Percentiles rank a stretch among this genome's conserved stretches.
phyloP scores from a whole-genome alignment of 2,797 vertebrate species.

The Gephyroberyx darwinii region DNA sequence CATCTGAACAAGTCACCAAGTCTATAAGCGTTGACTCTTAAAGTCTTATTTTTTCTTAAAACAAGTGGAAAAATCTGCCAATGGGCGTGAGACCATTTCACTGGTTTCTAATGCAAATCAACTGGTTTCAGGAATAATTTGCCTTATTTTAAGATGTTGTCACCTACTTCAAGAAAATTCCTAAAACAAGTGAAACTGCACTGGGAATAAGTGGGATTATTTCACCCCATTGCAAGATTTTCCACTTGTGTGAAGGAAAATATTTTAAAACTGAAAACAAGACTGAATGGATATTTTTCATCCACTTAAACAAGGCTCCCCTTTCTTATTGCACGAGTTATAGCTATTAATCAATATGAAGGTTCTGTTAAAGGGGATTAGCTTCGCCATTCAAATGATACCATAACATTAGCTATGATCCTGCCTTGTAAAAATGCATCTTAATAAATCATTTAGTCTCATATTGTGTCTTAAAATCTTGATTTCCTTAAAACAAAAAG shows the following conservation, averaged over 20 bases:
- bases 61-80: neutral
- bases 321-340: neutral
- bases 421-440: no score
- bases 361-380: neutral
- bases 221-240: no score
- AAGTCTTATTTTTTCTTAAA: neutral
- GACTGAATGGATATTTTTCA: neutral
- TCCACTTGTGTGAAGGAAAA: neutral
- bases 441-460: no score
- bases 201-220: neutral
- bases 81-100: neutral
- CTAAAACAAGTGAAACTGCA: neutral
- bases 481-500: no score
- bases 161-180: neutral
- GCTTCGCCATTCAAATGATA: neutral
- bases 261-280: no score
- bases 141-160: neutral
- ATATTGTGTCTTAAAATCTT: no score
- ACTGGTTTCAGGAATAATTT: neutral
- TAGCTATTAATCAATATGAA: neutral
- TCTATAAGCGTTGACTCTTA: no score
- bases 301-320: conserved; percentile 23
- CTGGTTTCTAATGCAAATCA: neutral
- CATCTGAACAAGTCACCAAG: no score
- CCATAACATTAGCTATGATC: neutral